Evolutionary conservation across 2,113 vertebrate genomes (phyloP).

Genomic region (Mesitornis unicolor): DNA sequence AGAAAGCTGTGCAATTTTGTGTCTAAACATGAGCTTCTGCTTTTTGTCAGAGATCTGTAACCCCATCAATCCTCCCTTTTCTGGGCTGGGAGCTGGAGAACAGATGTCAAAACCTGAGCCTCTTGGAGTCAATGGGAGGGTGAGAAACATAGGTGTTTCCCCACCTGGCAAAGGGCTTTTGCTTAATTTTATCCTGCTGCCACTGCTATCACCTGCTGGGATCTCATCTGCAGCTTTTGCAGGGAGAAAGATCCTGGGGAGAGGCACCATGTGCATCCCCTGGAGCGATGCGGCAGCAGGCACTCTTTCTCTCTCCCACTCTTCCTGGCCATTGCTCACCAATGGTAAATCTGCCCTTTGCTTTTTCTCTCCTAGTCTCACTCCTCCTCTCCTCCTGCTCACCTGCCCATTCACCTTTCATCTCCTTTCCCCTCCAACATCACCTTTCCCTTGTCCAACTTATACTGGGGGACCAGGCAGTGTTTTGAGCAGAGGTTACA

Average conservation of each 20-base stretch:
- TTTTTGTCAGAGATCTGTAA: not conserved
- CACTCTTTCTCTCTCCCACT: not conserved
- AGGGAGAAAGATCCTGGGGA: not conserved
- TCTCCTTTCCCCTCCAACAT: not conserved
- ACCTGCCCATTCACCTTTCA: not conserved
- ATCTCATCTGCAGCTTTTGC: not conserved
- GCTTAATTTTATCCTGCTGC: not conserved
- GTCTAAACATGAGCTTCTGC: not conserved
- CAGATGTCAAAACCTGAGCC: not conserved
- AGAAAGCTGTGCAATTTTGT: not conserved
- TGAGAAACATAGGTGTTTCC: not conserved
- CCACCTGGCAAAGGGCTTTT: not conserved
- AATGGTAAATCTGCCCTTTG: not conserved
- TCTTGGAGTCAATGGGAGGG: not conserved
- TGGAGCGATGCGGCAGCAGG: not conserved
- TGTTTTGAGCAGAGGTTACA: not conserved
- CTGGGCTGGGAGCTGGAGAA: not conserved
- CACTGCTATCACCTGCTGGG: not conserved
- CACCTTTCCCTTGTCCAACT: not conserved
- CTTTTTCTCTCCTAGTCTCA: not conserved
- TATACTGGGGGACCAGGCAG: not conserved
- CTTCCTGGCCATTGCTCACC: not conserved
- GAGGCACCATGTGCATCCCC: rapidly evolving
- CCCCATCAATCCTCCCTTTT: not conserved
- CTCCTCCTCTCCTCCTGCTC: not conserved